Conservation (phyloP, 2,888 invertebrate species). For the Seira ritae region DNA sequence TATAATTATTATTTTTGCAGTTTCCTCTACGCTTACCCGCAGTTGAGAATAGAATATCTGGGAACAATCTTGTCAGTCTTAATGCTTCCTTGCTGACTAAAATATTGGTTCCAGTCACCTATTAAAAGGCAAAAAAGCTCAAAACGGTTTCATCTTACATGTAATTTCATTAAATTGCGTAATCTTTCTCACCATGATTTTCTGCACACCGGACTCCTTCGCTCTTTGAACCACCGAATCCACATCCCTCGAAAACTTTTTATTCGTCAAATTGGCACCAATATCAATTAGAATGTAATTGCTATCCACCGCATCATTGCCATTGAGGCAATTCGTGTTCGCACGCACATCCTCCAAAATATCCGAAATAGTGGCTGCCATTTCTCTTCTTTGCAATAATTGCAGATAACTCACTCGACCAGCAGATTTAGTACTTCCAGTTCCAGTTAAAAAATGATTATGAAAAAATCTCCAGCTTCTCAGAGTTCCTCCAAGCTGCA, state of each 20-base stretch:
- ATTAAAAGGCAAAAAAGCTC: too few relatives aligned
- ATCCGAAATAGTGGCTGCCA: constrained; percentile 42
- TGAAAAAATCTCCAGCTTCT: too few relatives aligned
- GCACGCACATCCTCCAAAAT: constrained; percentile 30
- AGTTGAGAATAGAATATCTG: constrained; percentile 92
- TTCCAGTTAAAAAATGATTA: neutral
- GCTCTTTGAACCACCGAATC: constrained; percentile 94
- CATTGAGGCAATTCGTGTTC: constrained; percentile 26
- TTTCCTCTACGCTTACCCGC: constrained; percentile 83
- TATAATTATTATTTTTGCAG: too few relatives aligned
- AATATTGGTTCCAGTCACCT: constrained; percentile 89
- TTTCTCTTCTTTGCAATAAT: constrained; percentile 12
- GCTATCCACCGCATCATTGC: constrained; percentile 80
- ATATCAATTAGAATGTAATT: constrained; percentile 91
- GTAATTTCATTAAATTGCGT: neutral
- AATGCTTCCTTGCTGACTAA: constrained; percentile 93
- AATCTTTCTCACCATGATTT: constrained; percentile 83
- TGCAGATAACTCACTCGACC: too few relatives aligned
- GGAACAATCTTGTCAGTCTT: constrained; percentile 91
- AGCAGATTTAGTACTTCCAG: constrained; percentile 9
- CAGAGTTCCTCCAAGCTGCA: too few relatives aligned
- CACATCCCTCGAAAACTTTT: constrained; percentile 93
- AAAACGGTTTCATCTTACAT: too few relatives aligned
- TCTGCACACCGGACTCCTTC: constrained; percentile 94
- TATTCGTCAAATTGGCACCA: constrained; percentile 94